Percentiles rank a stretch among this genome's conserved stretches.
Evolutionary conservation across 2,797 vertebrate species (phyloP).

Genomic region (Sarcophilus harrisii): DNA sequence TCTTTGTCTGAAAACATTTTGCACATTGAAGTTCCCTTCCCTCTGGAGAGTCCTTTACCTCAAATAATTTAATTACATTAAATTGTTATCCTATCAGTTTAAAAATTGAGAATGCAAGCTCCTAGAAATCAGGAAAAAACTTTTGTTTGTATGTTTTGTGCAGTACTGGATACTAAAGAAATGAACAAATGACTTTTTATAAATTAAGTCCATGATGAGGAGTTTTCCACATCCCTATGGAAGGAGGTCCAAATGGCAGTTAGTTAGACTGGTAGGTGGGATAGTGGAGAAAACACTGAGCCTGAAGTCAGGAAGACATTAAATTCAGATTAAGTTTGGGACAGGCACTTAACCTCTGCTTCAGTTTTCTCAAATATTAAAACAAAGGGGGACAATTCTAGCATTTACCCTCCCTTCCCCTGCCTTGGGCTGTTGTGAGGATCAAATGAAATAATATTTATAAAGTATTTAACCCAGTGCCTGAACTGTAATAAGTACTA

Average conservation of each 20-base stretch:
- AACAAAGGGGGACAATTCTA: not conserved
- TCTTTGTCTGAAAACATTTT: not conserved
- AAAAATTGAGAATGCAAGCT: not conserved
- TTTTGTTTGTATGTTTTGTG: not conserved
- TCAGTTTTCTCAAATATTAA: not conserved
- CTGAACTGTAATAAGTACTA: not conserved
- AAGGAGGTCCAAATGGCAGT: not conserved
- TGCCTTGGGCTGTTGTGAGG: not conserved
- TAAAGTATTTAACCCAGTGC: not conserved
- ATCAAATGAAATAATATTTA: not conserved
- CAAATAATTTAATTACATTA: not conserved
- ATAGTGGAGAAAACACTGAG: not conserved
- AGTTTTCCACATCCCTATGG: not conserved
- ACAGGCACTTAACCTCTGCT: not conserved
- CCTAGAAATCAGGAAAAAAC: not conserved
- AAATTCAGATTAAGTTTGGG: rapidly evolving
- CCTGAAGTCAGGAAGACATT: not conserved
- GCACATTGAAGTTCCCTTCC: not conserved
- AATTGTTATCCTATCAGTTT: not conserved
- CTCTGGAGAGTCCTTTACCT: not conserved
- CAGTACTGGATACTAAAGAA: not conserved
- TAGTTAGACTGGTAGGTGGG: not conserved
- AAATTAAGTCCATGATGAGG: not conserved
- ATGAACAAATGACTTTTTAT: not conserved
- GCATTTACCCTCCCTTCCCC: not conserved